Evolutionary conservation across 2,888 invertebrate genomes (phyloP), one percentile per base, ranked within the genome.

Genomic region (Sceliomorpha sp.): DNA sequence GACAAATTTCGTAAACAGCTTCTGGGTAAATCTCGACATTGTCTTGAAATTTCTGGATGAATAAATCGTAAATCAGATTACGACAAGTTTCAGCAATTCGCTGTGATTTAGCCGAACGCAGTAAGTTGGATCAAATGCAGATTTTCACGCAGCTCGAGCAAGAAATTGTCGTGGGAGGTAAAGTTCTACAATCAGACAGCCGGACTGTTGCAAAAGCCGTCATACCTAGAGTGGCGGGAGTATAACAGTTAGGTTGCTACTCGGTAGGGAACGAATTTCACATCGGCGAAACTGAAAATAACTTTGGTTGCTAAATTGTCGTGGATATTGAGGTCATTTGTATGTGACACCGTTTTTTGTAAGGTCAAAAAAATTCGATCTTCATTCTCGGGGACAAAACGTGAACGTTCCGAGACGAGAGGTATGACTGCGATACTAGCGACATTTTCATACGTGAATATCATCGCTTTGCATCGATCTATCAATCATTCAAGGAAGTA

Each of bases 171-270:
- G 42, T 34, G 63, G 48, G 58, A 48, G 36, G 45, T 53, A 58
- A 69, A 69, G 69, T 63, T 69, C 56, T 40, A 58, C 66, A 58
- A 58, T 66, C 58, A 66, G n/a, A n/a, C n/a, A n/a, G n/a, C n/a
- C n/a, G n/a, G 53, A 59, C 45, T 66, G 66, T 47, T 42, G 53
- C 31, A 32, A 66, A n/a, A n/a, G n/a, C 66, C 58, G 58, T 66
- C 58, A 51, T 66, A 51, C 51, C 34, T 39, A 40, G 14, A 45
- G 31, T 24, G 34, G 58, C 44, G 58, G 58, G n/a, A n/a, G n/a
- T n/a, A n/a, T 66, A 37, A 51, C 45, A 66, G 66, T 66, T 58
- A 51, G 45, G 58, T 39, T 58, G 58, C 66, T 51, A 45, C 10
- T 15, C 42, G 32, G 32, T 51, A 64, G 51, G 32, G 44, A 5